phyloP scores from a whole-genome alignment of 2,888 invertebrate genomes.

The Yponomeuta plumbellus region DNA sequence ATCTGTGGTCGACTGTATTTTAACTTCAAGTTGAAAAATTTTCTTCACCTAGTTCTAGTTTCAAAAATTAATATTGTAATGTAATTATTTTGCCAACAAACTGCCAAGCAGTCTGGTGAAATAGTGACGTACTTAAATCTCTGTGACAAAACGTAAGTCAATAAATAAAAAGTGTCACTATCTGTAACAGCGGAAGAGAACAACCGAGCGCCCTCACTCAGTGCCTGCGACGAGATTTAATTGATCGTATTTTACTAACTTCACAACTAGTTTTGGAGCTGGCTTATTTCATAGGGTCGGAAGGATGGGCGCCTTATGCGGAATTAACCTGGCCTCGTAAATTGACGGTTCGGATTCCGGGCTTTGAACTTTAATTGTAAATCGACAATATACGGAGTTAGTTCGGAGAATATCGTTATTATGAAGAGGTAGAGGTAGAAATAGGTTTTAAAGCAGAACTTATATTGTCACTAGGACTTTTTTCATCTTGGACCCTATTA shows the following conservation, averaged over 20 bases:
- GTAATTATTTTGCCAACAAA: no score
- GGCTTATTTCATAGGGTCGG: conserved; percentile 33
- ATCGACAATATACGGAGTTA: conserved; percentile 3
- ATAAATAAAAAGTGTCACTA: not conserved
- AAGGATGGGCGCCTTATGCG: conserved; percentile 1
- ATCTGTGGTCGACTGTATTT: no score
- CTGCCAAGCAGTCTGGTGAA: no score
- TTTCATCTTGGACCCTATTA: no score
- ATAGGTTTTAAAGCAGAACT: no score
- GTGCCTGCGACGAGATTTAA: conserved; percentile 29
- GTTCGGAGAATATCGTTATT: not conserved
- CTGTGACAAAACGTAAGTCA: no score
- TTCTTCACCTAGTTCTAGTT: no score
- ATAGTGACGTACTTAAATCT: not conserved
- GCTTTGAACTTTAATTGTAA: conserved; percentile 15
- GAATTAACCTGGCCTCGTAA: conserved; percentile 13
- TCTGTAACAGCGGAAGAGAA: not conserved
- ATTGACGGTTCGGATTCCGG: conserved; percentile 3
- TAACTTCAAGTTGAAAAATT: no score
- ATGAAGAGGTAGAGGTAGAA: not conserved
- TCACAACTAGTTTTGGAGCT: conserved; percentile 35
- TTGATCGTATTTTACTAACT: conserved; percentile 47
- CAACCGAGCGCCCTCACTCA: not conserved
- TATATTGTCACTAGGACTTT: no score
- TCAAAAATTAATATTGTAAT: no score